Evolutionary conservation across 2,113 vertebrate genomes (phyloP), one percentile per base, ranked within the genome.

Genomic region (Capra hircus): DNA sequence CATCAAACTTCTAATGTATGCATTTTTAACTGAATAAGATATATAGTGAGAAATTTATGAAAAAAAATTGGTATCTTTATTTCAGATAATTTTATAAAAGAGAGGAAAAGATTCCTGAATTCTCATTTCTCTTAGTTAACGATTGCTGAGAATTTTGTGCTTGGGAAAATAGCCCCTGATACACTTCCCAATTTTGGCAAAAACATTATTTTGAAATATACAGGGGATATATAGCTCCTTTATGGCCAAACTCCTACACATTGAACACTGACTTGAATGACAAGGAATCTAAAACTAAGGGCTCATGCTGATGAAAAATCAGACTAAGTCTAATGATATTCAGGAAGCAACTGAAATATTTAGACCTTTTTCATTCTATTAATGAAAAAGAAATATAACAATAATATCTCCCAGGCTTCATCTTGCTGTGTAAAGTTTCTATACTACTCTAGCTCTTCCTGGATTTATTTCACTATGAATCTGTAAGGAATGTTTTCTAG

Each of bases 51-150:
- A 55, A 71, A 62, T 33, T 71, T 91, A 17, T 55, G 33, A 43
- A 96, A 88, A 80, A 1, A 95, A 50, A 43, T 52, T 78, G n/a
- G 8, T 55, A 21, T 48, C 27, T 93, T 91, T 60, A 36, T 94
- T 88, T 50, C 33, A 67, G 48, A 36, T 95, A 14, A 64, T 82
- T 90, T 93, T 94, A 89, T 60, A 30, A 88, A 60, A 60, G 64
- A 48, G 59, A 90, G 30, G 15, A 67, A 94, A 50, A 78, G 9
- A 59, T 64, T n/a, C 78, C 36, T 78, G 5, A 12, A 82, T 21
- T 86, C 8, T 91, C n/a, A 87, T 92, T 94, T 96, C 89, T 25
- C n/a, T 62, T 81, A 92, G 67, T 74, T 74, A 90, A 59, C 81
- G 45, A 71, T 16, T 43, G 1, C 5, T 36, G 6, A 86, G 28